Evolutionary conservation across 2,888 invertebrate species (phyloP).

Genomic region (Hyppa rectilinea): DNA sequence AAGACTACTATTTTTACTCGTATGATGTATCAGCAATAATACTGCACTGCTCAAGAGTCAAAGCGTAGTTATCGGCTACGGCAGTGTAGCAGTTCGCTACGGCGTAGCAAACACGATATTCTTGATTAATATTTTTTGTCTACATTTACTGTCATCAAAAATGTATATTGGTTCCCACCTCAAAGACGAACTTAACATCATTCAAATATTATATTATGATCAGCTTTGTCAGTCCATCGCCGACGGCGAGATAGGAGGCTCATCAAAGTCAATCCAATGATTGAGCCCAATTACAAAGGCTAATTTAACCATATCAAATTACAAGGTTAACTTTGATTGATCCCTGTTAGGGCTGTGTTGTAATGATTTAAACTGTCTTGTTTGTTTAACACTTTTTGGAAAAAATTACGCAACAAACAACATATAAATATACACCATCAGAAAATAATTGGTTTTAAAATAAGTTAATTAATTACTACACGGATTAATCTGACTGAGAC

Average conservation of each 20-base stretch:
- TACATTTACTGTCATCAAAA: neutral
- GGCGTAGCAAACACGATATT: constrained; percentile 19
- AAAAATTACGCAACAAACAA: neutral
- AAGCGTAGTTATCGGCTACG: constrained; percentile 11
- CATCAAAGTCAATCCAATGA: constrained; percentile 49
- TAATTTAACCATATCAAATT: constrained; percentile 47
- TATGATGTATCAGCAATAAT: too few species aligned
- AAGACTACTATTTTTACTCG: too few species aligned
- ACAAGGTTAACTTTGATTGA: constrained; percentile 22
- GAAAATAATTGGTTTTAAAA: constrained; percentile 17
- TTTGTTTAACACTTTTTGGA: constrained; percentile 1
- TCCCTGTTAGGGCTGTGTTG: constrained; percentile 7
- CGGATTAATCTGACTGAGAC: too few species aligned
- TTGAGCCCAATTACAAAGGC: constrained; percentile 48
- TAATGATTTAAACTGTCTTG: neutral
- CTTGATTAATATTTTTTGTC: neutral
- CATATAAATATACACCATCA: too few species aligned
- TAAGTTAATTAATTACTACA: too few species aligned
- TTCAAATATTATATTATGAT: constrained; percentile 38
- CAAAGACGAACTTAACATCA: constrained; percentile 16
- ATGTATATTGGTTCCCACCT: neutral
- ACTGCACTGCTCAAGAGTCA: neutral
- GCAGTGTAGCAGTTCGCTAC: constrained; percentile 19
- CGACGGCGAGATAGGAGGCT: constrained; percentile 23
- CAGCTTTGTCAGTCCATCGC: constrained; percentile 39